These are phyloP conservation scores for Orius insidiosus DNA, from an alignment of 1,140 invertebrate genomes.

Conservation along the genomic window DNA sequence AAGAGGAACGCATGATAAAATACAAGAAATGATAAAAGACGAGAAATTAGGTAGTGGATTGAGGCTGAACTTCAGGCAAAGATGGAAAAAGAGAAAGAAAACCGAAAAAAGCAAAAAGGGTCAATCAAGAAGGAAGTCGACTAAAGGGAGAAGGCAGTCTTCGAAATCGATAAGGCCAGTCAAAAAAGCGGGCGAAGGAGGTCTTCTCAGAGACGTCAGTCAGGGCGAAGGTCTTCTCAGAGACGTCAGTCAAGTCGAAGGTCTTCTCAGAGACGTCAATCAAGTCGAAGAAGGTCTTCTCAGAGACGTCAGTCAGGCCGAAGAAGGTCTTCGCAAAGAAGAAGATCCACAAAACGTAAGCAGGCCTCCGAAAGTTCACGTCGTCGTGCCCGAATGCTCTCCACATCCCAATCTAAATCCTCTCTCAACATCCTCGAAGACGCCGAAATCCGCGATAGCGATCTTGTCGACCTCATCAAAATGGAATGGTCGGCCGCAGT, in stretches of 20 bases:
- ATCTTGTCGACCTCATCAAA: conserved; percentile 6
- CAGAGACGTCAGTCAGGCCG: not conserved
- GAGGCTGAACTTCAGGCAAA: not conserved
- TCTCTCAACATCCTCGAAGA: not conserved
- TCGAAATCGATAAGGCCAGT: not conserved
- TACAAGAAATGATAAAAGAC: too few relatives aligned
- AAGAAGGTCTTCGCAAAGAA: not conserved
- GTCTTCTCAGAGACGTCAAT: not conserved
- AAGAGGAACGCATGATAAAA: too few relatives aligned
- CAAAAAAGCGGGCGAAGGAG: too few relatives aligned
- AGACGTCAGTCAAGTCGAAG: too few relatives aligned
- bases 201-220: not conserved
- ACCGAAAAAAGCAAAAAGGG: not conserved
- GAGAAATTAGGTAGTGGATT: too few relatives aligned
- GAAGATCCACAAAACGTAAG: too few relatives aligned
- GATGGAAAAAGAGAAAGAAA: not conserved
- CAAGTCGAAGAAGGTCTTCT: not conserved
- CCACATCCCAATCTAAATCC: not conserved
- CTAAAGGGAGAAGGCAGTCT: not conserved
- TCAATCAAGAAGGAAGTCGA: not conserved
- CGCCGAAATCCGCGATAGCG: not conserved
- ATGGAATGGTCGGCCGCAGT: conserved; percentile 23
- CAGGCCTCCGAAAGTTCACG: too few relatives aligned
- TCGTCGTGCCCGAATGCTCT: too few relatives aligned
- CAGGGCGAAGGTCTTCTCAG: too few relatives aligned